Percentiles rank a stretch among this genome's conserved stretches.
Conservation (phyloP, 2,113 vertebrate genomes). For the Falcunculus frontatus region DNA sequence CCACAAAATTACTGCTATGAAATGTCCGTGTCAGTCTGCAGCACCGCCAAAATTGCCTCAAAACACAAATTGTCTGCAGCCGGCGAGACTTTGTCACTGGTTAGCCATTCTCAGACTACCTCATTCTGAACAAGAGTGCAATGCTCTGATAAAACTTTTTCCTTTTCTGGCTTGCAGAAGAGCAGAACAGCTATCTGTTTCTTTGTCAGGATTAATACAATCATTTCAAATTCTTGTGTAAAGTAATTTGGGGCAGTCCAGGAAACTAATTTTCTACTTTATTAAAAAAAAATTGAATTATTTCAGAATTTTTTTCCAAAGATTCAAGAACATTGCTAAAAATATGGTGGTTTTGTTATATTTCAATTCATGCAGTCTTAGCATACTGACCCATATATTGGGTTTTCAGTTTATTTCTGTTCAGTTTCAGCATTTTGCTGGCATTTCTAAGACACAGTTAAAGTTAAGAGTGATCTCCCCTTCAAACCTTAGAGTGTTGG, state of each 20-base stretch:
- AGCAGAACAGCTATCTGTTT: neutral
- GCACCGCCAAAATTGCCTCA: neutral
- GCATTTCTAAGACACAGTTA: neutral
- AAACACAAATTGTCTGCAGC: neutral
- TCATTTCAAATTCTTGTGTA: neutral
- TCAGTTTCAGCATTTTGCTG: neutral
- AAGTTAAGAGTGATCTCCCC: neutral
- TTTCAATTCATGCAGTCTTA: neutral
- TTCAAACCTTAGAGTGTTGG: neutral
- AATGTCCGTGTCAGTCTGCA: neutral
- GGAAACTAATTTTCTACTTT: neutral
- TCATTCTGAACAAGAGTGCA: neutral
- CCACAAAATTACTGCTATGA: neutral
- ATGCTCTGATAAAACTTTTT: neutral
- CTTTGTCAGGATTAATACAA: neutral
- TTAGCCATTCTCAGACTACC: neutral
- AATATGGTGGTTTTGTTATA: rapidly evolving
- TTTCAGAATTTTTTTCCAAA: neutral
- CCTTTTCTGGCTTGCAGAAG: neutral
- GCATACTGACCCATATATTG: neutral
- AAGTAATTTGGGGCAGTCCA: neutral
- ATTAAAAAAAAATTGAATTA: neutral
- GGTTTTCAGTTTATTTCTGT: neutral
- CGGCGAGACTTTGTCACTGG: neutral
- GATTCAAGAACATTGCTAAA: neutral